Percentiles rank a stretch among this genome's conserved stretches.
Conservation (phyloP, 2,113 vertebrate species). For the Lasiurus cinereus region DNA sequence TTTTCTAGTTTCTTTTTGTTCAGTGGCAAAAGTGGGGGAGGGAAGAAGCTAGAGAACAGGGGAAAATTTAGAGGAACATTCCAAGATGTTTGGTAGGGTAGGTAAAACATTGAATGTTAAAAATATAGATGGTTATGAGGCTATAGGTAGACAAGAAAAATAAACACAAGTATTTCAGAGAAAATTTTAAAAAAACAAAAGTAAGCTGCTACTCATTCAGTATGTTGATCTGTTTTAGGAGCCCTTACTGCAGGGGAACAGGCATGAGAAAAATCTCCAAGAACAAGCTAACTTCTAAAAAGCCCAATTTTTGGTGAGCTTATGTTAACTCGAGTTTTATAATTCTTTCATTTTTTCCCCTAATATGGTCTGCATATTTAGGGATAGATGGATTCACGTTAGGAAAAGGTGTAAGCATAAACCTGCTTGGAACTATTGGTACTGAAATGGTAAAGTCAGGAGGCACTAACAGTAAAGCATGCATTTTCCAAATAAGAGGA, state of each 20-base stretch:
- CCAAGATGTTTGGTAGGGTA: not conserved
- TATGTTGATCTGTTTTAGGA: not conserved
- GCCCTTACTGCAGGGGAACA: not conserved
- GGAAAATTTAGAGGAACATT: not conserved
- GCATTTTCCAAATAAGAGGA: constrained; percentile 29
- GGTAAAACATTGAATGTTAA: not conserved
- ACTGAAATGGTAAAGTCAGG: not conserved
- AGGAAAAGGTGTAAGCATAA: not conserved
- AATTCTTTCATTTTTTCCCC: not conserved
- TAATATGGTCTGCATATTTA: not conserved
- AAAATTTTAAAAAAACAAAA: not conserved
- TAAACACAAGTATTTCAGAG: not conserved
- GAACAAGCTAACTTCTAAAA: constrained; percentile 42
- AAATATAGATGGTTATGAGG: not conserved
- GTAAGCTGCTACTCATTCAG: not conserved
- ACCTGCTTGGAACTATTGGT: not conserved
- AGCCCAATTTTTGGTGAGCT: not conserved
- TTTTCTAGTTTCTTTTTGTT: constrained; percentile 9
- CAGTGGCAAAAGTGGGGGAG: not conserved
- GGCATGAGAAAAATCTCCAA: not conserved
- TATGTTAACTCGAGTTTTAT: not conserved
- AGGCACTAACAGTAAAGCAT: not conserved
- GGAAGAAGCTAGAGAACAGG: not conserved
- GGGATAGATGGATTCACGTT: not conserved
- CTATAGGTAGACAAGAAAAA: not conserved